Evolutionary conservation across 2,797 vertebrate genomes (phyloP).

Genomic region (Tragelaphus eurycerus): DNA sequence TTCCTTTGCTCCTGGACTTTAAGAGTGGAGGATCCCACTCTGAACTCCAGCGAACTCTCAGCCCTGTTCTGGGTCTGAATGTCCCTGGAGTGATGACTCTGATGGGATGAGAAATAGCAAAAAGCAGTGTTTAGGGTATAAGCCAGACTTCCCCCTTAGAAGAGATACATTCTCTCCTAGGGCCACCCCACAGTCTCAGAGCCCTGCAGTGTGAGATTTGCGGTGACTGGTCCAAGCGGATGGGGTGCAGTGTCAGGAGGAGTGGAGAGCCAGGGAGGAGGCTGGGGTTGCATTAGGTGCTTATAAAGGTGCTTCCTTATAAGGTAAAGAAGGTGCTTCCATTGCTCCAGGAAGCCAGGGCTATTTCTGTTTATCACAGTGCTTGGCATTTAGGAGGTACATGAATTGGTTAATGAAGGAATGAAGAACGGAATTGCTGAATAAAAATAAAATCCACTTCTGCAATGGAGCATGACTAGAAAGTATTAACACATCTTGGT

Average conservation of each 20-base stretch:
- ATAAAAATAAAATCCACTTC: conserved; percentile 10
- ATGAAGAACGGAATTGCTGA: neutral
- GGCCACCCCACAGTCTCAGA: fast-evolving
- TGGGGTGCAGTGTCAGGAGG: neutral
- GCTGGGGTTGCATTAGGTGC: neutral
- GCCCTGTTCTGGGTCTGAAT: neutral
- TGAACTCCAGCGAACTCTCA: neutral
- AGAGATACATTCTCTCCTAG: neutral
- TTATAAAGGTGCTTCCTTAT: neutral
- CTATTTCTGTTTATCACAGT: neutral
- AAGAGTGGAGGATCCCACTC: neutral
- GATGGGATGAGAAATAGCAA: neutral
- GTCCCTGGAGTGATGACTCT: neutral
- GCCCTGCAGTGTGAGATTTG: neutral
- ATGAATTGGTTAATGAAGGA: neutral
- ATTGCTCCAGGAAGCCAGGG: neutral
- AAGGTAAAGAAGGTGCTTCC: neutral
- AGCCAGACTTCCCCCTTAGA: neutral
- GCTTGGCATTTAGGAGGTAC: neutral
- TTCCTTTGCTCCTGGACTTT: neutral
- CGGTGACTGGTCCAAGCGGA: no score
- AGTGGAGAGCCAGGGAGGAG: neutral
- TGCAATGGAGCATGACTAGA: neutral
- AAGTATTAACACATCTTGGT: neutral
- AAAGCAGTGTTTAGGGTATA: neutral